A percentile compares a stretch with the other conserved stretches of the same genome.
These are phyloP conservation scores for Oxycera nigricornis DNA, from an alignment of 2,888 invertebrate species.

Conservation along the genomic window DNA sequence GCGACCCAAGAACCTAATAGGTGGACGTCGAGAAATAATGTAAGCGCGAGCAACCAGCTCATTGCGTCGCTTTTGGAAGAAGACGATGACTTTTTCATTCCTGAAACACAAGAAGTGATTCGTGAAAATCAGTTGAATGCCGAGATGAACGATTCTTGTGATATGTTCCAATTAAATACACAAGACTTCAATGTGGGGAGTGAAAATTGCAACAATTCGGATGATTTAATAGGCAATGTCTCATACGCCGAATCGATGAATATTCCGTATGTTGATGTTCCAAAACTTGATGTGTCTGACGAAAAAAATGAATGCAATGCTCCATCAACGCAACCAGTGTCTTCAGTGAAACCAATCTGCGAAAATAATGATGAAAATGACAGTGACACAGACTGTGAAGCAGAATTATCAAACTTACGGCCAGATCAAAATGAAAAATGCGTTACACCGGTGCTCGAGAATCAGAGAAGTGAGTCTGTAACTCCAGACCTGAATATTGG, in stretches of 20 bases:
- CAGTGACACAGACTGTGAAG: slow-evolving; percentile 45
- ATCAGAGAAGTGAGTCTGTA: slow-evolving; percentile 5
- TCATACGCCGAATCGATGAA: neutral
- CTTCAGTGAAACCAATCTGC: too few relatives aligned
- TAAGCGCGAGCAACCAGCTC: slow-evolving; percentile 30
- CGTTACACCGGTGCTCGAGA: neutral
- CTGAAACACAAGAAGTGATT: slow-evolving; percentile 53
- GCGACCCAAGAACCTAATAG: slow-evolving; percentile 49
- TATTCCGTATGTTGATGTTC: neutral
- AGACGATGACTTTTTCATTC: slow-evolving; percentile 52
- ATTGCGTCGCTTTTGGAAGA: slow-evolving; percentile 29
- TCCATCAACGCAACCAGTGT: neutral
- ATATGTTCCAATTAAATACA: slow-evolving; percentile 52
- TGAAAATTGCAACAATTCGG: slow-evolving; percentile 45
- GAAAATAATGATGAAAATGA: slow-evolving; percentile 24
- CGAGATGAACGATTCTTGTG: slow-evolving; percentile 40
- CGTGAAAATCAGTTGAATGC: slow-evolving; percentile 24
- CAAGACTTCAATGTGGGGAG: slow-evolving; percentile 52
- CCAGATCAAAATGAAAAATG: slow-evolving; percentile 29
- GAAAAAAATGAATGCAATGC: neutral
- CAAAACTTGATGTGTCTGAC: neutral
- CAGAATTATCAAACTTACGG: slow-evolving; percentile 47
- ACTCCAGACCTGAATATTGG: slow-evolving; percentile 38
- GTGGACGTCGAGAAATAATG: slow-evolving; percentile 11
- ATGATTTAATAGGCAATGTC: slow-evolving; percentile 39